Evolutionary conservation across 2,113 vertebrate species (phyloP).

Genomic region (Onychostoma macrolepis): DNA sequence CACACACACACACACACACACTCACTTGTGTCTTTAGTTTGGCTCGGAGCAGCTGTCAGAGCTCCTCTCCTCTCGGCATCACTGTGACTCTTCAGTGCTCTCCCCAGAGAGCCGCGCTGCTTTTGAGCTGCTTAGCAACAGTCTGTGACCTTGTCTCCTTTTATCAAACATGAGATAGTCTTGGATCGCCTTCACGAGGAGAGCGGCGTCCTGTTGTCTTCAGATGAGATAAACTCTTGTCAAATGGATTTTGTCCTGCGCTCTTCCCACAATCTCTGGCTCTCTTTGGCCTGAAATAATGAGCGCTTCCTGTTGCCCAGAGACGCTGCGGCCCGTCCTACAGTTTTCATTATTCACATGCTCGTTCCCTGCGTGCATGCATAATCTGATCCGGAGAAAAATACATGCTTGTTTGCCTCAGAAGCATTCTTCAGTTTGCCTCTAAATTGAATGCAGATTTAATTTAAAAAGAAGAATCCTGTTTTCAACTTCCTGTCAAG

Average conservation of each 20-base stretch:
- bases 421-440: background rate
- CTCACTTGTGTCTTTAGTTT: background rate
- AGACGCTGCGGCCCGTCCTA: background rate
- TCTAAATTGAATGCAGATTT: background rate
- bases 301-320: conserved; percentile 27
- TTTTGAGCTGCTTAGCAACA: conserved; percentile 55
- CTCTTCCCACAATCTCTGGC: background rate
- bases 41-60: conserved; percentile 46
- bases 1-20: no score
- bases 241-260: background rate
- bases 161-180: conserved; percentile 55
- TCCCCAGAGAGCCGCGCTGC: conserved; percentile 24
- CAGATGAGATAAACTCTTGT: conserved; percentile 34
- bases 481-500: background rate
- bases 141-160: conserved; percentile 55
- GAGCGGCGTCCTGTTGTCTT: conserved; percentile 22
- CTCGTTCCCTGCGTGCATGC: background rate
- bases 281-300: conserved; percentile 19
- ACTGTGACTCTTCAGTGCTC: conserved; percentile 29
- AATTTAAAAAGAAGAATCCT: background rate
- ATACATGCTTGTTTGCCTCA: background rate
- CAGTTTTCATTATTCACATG: conserved; percentile 11
- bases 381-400: background rate
- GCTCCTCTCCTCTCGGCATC: background rate
- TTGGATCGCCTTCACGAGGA: conserved; percentile 36